Evolutionary conservation across 2,797 vertebrate species (phyloP), one percentile per base, ranked within the genome.

Genomic region (Trachurus trachurus): DNA sequence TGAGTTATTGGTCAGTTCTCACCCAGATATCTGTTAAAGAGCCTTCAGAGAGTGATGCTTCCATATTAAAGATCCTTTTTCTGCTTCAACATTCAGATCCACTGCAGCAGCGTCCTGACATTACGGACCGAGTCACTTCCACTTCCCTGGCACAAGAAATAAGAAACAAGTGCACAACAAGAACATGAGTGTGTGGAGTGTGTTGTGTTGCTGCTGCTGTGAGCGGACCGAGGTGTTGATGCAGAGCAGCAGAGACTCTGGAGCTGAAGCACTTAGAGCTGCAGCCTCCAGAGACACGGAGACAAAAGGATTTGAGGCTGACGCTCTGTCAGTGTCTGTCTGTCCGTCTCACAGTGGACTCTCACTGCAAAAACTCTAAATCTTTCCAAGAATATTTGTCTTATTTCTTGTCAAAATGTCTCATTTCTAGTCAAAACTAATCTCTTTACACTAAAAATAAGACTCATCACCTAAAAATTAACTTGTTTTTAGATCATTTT

Each of bases 261-360:
- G 31, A 5, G 21, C 44, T 59, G 54, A 75, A 89, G 79, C 87
- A 87, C 80, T 87, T 88, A 88, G 72, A 78, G n/a, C 22, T 62
- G 71, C 39, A n/a, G 67, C 56, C 80, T 63, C 87, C 40, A 77
- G 80, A 84, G 86, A 81, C 45, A 71, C 26, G 26, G 87, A 71
- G 87, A 87, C 91, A 92, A 92, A 90, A 90, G 88, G 87, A 75
- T 88, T 91, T 85, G 62, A 86, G 84, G 66, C 78, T 89, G 80
- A 86, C 82, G 86, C 78, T 45, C 71, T 85, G 80, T 82, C 87
- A 88, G 87, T 84, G 81, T 85, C 69, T 45, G 29, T 29, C 26
- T 26, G 40, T 72, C 53, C 44, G 19, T 83, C 81, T 61, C 71
- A 78, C 45, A 50, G 53, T 61, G 49, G 74, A 26, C 26, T n/a